Base-by-base conservation (phyloP, 2,797 vertebrate species). In the Tadarida brasiliensis region DNA sequence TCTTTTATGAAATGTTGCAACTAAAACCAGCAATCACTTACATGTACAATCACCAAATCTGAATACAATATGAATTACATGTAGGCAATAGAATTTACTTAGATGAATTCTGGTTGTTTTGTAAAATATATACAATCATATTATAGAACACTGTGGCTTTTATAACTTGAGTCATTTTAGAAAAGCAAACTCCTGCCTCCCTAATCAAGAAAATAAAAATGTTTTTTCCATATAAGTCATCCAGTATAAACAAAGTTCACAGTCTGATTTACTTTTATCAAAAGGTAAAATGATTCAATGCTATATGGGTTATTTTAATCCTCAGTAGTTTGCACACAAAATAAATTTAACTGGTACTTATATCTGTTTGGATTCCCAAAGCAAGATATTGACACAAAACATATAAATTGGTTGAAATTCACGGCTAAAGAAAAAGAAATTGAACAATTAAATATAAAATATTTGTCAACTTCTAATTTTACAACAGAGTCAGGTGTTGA, bases 361-460 rank as follows among this genome's bases (percentile, higher is more conserved):
- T 44, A 51, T 65, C 24, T 88, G 2, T 65, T 44, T 47, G 12
- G 68, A 19, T 90, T 89, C 49, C 16, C 71, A 56, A 59, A 44
- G 22, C 85, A 67, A 82, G 87, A 88, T 7, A 26, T 84, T 35
- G 26, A 91, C 51, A 87, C n/a, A 94, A 95, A 39, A 96, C 85
- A 61, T 22, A 96, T 67, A 94, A n/a, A 92, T 51, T 96, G 30
- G 67, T 65, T 0, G 35, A 87, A 74, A 80, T 97, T 1, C 59
- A 88, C 24, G n/a, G 67, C 24, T 88, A 85, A 54, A 83, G 54
- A 59, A 96, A 68, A 67, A 33, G 10, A 19, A 63, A 68, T 61
- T n/a, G 44, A 81, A 85, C 97, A 67, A 91, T 14, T 30, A 47
- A 85, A 89, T 97, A 84, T 57, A 97, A 95, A 98, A 97, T 91